These are phyloP conservation scores for Callitettix versicolor DNA, from an alignment of 1,140 invertebrate genomes.

Conservation along the genomic window DNA sequence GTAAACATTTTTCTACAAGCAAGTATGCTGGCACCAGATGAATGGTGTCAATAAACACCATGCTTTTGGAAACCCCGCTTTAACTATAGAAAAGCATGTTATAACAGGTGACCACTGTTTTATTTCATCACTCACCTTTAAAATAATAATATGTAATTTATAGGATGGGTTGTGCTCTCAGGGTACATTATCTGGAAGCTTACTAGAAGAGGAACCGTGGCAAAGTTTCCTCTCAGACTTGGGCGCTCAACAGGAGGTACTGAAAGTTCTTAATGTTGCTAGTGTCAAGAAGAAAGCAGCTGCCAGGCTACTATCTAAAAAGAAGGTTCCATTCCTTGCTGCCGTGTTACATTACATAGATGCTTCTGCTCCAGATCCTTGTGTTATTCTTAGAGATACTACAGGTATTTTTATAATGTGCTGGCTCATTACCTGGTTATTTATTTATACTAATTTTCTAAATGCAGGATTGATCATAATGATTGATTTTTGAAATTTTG, in stretches of 20 bases:
- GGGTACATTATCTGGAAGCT: constrained; percentile 4
- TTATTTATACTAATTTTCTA: no score
- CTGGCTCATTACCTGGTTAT: no score
- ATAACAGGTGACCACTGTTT: no score
- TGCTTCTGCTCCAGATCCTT: constrained; percentile 20
- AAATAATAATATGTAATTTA: neutral
- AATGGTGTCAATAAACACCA: no score
- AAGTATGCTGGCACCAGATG: no score
- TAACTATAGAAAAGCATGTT: no score
- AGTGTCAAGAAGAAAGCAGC: constrained; percentile 18
- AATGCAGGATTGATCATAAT: no score
- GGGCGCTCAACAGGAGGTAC: neutral
- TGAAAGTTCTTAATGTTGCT: constrained; percentile 17
- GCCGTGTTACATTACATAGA: constrained; percentile 22
- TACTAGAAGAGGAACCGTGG: constrained; percentile 21
- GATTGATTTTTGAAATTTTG: no score
- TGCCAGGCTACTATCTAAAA: constrained; percentile 11
- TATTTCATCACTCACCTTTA: no score
- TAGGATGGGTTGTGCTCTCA: constrained; percentile 17
- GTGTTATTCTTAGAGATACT: constrained; percentile 19
- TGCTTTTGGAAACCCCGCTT: no score
- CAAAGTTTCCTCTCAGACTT: constrained; percentile 16
- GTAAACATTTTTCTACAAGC: no score
- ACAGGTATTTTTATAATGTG: constrained; percentile 15
- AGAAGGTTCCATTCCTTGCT: constrained; percentile 25